Evolutionary conservation across 2,113 vertebrate genomes (phyloP).

Genomic region (Seriola quinqueradiata): DNA sequence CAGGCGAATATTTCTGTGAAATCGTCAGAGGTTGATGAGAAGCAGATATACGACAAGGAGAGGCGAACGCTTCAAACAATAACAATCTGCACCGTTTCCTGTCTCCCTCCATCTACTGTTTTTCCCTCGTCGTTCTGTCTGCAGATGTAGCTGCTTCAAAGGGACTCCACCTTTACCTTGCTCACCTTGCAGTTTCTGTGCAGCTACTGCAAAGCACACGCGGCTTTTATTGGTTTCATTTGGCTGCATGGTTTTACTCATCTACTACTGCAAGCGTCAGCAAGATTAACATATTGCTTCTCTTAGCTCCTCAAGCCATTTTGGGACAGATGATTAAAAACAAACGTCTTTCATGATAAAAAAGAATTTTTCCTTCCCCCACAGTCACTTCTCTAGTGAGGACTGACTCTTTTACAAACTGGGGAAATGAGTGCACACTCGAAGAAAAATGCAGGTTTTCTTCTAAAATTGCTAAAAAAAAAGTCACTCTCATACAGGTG

Average conservation of each 20-base stretch:
- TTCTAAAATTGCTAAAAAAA: neutral
- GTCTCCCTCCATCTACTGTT: conserved; percentile 20
- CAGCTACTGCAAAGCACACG: conserved; percentile 36
- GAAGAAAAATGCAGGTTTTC: neutral
- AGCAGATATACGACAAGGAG: neutral
- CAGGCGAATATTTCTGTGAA: conserved; percentile 16
- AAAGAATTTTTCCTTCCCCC: neutral
- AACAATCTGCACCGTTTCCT: conserved; percentile 68
- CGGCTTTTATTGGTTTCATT: conserved; percentile 49
- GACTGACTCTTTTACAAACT: neutral
- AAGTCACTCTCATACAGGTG: neutral
- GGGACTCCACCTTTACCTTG: conserved; percentile 45
- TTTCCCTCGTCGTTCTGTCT: neutral
- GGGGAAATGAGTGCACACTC: neutral
- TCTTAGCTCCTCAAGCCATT: neutral
- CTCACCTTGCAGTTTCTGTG: conserved; percentile 68
- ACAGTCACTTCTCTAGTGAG: neutral
- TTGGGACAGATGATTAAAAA: conserved; percentile 20
- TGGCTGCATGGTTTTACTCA: conserved; percentile 16
- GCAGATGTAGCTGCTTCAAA: conserved; percentile 61
- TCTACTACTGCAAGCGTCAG: neutral
- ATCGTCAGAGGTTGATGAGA: conserved; percentile 1
- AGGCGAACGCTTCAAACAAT: conserved; percentile 28
- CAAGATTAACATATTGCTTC: conserved; percentile 2
- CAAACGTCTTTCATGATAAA: neutral